phyloP scores from a whole-genome alignment of 2,113 vertebrate species.

The Anarhynchus alexandrinus region DNA sequence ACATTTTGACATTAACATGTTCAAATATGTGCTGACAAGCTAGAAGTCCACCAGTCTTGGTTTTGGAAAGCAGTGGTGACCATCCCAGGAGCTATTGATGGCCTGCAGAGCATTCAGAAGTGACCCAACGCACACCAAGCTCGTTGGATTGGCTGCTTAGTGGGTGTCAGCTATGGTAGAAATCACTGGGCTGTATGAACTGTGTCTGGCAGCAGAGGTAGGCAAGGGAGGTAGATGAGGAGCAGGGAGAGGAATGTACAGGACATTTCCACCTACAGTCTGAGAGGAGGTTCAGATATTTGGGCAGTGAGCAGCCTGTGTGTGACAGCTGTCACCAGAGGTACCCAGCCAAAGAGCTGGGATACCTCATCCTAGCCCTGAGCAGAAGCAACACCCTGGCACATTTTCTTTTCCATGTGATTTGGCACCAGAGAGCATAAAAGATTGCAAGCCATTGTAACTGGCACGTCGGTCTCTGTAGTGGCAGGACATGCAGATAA shows the following conservation, averaged over 20 bases:
- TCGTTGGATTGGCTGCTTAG: background rate
- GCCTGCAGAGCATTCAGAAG: too few species aligned
- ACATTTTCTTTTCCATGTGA: background rate
- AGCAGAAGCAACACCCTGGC: background rate
- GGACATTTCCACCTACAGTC: background rate
- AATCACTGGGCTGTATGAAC: background rate
- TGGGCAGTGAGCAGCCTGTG: background rate
- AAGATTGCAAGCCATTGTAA: accelerated
- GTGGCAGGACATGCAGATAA: background rate
- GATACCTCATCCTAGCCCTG: background rate
- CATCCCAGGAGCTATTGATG: too few species aligned
- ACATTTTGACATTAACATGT: too few species aligned
- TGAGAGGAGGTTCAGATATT: background rate
- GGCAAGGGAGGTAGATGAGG: background rate
- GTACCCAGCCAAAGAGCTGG: background rate
- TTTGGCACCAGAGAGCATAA: background rate
- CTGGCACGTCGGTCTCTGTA: accelerated
- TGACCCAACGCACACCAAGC: too few species aligned
- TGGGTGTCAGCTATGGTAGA: background rate
- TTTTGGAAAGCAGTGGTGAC: too few species aligned
- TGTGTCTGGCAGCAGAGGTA: background rate
- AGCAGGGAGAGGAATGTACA: background rate
- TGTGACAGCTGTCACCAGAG: background rate
- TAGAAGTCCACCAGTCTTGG: too few species aligned
- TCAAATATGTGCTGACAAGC: too few species aligned